These are phyloP conservation scores for Papilio dardanus DNA, from an alignment of 1,140 invertebrate genomes.

Conservation along the genomic window DNA sequence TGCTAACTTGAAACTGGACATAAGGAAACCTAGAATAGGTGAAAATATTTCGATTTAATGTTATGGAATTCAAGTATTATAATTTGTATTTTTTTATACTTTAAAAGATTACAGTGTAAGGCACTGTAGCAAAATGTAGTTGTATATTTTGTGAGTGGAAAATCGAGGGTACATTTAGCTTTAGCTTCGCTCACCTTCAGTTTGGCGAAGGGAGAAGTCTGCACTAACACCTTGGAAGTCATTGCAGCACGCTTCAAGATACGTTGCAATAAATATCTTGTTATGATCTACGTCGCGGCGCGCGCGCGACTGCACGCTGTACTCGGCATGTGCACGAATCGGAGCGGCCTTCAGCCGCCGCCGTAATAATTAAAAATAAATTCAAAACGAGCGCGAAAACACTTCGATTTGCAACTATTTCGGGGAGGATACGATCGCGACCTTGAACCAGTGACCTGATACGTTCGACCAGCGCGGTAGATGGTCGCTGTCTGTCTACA, in stretches of 20 bases:
- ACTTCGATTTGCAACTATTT: constrained; percentile 35
- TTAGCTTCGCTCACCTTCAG: constrained; percentile 68
- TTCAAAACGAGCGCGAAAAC: constrained; percentile 45
- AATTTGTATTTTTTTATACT: neutral
- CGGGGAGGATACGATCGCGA: constrained; percentile 51
- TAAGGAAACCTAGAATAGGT: neutral
- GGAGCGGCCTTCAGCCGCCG: constrained; percentile 66
- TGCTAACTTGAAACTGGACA: neutral
- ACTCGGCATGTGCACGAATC: constrained; percentile 62
- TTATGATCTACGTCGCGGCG: constrained; percentile 59
- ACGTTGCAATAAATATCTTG: constrained; percentile 48
- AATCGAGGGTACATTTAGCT: neutral
- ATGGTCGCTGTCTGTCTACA: constrained; percentile 30
- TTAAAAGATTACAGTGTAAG: neutral
- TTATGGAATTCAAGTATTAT: neutral
- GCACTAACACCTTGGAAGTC: constrained; percentile 78
- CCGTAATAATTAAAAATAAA: constrained; percentile 77
- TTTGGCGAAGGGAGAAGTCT: constrained; percentile 68
- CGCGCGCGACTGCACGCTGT: constrained; percentile 57
- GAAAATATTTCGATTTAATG: neutral
- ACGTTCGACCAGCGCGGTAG: constrained; percentile 52
- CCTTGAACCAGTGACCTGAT: constrained; percentile 66
- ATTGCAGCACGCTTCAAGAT: constrained; percentile 48
- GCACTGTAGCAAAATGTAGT: neutral
- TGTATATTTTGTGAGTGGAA: neutral